A percentile compares a stretch with the other conserved stretches of the same genome.
phyloP scores from a whole-genome alignment of 2,113 vertebrate genomes.

The Chinchilla lanigera region DNA sequence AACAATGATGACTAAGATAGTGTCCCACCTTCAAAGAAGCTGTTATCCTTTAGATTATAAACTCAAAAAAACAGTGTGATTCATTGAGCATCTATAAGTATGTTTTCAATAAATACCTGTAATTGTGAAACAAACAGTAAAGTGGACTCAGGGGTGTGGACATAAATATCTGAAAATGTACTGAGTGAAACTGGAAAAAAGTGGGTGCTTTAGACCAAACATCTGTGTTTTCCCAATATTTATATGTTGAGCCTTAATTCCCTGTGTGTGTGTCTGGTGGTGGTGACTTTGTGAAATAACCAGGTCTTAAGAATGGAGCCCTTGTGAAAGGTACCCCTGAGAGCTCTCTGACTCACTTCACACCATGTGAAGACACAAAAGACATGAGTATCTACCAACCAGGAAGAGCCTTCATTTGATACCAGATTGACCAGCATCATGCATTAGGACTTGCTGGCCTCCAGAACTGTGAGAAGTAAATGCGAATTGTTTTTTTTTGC shows the following conservation, averaged over 20 bases:
- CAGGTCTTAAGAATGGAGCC: neutral
- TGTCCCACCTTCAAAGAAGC: neutral
- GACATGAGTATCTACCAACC: neutral
- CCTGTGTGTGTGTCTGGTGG: neutral
- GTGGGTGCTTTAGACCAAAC: neutral
- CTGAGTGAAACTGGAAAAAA: neutral
- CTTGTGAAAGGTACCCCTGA: neutral
- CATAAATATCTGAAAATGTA: neutral
- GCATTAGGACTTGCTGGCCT: neutral
- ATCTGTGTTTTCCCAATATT: no score
- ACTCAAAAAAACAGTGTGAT: neutral
- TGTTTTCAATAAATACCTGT: neutral
- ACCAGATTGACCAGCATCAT: neutral
- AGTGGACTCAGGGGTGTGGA: rapidly evolving
- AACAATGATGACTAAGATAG: neutral
- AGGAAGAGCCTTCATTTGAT: neutral
- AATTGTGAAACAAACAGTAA: neutral
- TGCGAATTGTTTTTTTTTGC: neutral
- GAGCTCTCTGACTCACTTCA: neutral
- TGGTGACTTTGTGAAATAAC: neutral
- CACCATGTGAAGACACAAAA: neutral
- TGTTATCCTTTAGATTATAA: neutral
- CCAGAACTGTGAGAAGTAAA: neutral
- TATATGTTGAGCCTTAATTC: neutral
- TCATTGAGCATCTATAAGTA: neutral